Base-by-base conservation (phyloP, 2,113 vertebrate species). In the Coryphaenoides rupestris region DNA sequence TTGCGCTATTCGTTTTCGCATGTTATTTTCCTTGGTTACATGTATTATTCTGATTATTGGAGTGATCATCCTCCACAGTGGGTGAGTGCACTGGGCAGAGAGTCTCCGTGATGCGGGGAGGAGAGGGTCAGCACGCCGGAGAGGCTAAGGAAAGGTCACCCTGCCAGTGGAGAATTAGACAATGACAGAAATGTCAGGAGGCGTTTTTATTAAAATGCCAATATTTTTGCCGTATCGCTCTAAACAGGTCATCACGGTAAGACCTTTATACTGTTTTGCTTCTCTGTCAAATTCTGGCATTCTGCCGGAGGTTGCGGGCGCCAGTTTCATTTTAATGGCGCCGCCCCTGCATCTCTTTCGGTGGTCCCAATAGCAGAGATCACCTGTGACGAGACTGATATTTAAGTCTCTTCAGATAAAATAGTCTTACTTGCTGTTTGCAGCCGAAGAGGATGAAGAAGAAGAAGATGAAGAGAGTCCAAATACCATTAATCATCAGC, bases 171-270 rank as follows among this genome's bases (percentile, higher is more conserved):
- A 79, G 77, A 84, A 85, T 81, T 80, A 80, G 58, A 84, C 76
- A 82, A 83, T 76, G 84, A 82, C 83, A 84, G 78, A 83, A 84
- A 89, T 87, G 88, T 87, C 85, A 86, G 80, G 66, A 84, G 75
- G 72, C 55, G 49, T 87, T 87, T 87, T 86, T 89, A 86, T 85
- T 89, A 78, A 89, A 89, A 89, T 89, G 86, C 77, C 86, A 86
- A 84, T 87, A 87, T 84, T 83, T n/a, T 87, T 76, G 76, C 84
- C 82, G 61, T 80, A 82, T 82, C 80, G 74, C 68, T 84, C 78
- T 80, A 79, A 85, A 78, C 84, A 74, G 85, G 85, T 86, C 81
- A 86, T 86, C 78, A 75, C 73, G 81, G 87, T 84, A 76, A 85
- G 81, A 81, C 85, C 81, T 87, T 86, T 83, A 73, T 63, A 74